Conservation (phyloP, 2,113 vertebrate genomes). For the Lota lota region DNA sequence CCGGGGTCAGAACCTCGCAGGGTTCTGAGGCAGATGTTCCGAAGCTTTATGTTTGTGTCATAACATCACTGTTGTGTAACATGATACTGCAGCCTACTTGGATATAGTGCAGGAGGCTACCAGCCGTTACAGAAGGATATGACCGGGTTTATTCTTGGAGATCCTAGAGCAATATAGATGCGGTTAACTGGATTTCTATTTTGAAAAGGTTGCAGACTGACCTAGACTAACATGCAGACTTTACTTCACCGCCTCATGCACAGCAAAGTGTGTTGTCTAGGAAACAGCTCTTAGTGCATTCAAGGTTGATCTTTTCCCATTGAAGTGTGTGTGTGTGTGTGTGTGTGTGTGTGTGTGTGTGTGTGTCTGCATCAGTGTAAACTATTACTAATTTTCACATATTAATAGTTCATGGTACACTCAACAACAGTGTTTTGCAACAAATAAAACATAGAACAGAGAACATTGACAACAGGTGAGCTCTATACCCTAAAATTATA, state of each 20-base stretch:
- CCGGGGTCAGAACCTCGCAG: slow-evolving; percentile 25
- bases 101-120: slow-evolving; percentile 42
- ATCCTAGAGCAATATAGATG: not conserved
- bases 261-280: slow-evolving; percentile 54
- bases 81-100: not conserved
- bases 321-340: slow-evolving; percentile 25
- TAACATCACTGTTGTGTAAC: not conserved
- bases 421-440: slow-evolving; percentile 60
- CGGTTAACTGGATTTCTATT: slow-evolving; percentile 7
- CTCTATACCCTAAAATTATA: slow-evolving; percentile 53
- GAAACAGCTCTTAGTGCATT: slow-evolving; percentile 67
- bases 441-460: slow-evolving; percentile 53
- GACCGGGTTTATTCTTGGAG: not conserved
- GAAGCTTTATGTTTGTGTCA: not conserved
- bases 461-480: slow-evolving; percentile 49
- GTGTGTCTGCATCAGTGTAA: slow-evolving; percentile 36
- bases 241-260: slow-evolving; percentile 61
- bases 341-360: not conserved
- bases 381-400: slow-evolving; percentile 59
- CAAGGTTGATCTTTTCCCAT: slow-evolving; percentile 54
- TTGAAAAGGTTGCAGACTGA: slow-evolving; percentile 49
- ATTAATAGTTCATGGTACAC: slow-evolving; percentile 57
- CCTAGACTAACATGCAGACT: slow-evolving; percentile 67
- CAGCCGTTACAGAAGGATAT: no score
- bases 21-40: no score